Evolutionary conservation across 2,888 invertebrate genomes (phyloP).

Genomic region (Latheticus oryzae): DNA sequence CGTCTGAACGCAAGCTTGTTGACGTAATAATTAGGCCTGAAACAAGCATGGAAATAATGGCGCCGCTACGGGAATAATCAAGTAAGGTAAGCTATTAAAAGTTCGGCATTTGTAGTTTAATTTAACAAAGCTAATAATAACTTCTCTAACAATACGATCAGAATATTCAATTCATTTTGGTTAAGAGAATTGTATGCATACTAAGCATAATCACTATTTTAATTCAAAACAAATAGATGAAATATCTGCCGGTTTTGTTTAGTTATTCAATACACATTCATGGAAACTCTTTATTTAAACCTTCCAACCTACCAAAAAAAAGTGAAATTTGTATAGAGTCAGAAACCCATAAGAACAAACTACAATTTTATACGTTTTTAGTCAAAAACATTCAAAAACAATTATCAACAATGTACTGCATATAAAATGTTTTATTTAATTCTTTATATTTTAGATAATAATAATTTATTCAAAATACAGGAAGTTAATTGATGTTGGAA

Average conservation of each 20-base stretch:
- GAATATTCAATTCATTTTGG: constrained; percentile 36
- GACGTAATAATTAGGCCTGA: constrained; percentile 29
- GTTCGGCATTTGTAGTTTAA: constrained; percentile 35
- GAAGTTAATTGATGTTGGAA: too few relatives aligned
- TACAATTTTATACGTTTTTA: too few relatives aligned
- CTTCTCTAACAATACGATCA: constrained; percentile 34
- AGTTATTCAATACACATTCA: constrained; percentile 5
- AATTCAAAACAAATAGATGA: constrained; percentile 27
- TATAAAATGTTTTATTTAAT: too few relatives aligned
- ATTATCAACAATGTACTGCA: too few relatives aligned
- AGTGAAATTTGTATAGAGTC: too few relatives aligned
- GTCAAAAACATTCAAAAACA: too few relatives aligned
- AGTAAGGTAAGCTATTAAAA: constrained; percentile 37
- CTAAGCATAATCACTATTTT: constrained; percentile 34
- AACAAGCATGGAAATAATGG: constrained; percentile 33
- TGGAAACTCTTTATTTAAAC: too few relatives aligned
- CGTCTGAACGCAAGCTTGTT: constrained; percentile 5
- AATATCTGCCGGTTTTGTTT: constrained; percentile 11
- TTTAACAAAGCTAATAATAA: constrained; percentile 37
- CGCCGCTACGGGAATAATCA: constrained; percentile 27
- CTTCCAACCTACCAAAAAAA: too few relatives aligned
- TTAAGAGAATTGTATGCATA: constrained; percentile 35
- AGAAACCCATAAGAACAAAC: too few relatives aligned
- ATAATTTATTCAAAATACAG: too few relatives aligned
- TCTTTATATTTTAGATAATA: too few relatives aligned